These are phyloP conservation scores for Microplitis mediator DNA, from an alignment of 1,140 invertebrate species.

Conservation along the genomic window DNA sequence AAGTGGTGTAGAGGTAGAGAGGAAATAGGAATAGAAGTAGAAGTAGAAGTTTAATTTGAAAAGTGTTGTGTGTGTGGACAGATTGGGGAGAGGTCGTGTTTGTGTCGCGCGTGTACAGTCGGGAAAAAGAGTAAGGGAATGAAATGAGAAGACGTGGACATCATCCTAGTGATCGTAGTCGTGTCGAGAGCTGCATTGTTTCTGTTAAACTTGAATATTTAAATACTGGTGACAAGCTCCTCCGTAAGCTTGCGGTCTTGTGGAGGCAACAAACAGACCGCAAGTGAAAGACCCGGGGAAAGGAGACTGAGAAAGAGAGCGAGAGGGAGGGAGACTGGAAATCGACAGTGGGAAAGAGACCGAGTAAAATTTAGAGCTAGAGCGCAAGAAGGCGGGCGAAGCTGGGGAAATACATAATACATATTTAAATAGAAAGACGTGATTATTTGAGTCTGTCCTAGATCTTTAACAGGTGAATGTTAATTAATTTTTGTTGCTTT, in stretches of 20 bases:
- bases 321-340: neutral
- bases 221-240: neutral
- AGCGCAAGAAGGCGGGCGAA: neutral
- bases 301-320: no score
- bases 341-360: no score
- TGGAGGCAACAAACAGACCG: neutral
- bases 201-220: no score
- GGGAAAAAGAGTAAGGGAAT: neutral
- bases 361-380: no score
- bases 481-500: neutral
- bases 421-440: constrained; percentile 10
- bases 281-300: no score
- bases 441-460: neutral
- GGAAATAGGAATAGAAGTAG: no score
- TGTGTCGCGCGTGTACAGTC: neutral
- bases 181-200: no score
- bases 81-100: neutral
- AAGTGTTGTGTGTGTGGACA: no score
- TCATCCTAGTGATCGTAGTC: neutral
- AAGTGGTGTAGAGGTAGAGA: no score
- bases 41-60: no score
- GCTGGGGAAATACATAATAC: neutral
- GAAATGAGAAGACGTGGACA: neutral
- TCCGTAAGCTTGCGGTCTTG: neutral
- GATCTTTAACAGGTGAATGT: constrained; percentile 23